Conservation (phyloP, 2,888 invertebrate species). For the Marronus borbonicus region DNA sequence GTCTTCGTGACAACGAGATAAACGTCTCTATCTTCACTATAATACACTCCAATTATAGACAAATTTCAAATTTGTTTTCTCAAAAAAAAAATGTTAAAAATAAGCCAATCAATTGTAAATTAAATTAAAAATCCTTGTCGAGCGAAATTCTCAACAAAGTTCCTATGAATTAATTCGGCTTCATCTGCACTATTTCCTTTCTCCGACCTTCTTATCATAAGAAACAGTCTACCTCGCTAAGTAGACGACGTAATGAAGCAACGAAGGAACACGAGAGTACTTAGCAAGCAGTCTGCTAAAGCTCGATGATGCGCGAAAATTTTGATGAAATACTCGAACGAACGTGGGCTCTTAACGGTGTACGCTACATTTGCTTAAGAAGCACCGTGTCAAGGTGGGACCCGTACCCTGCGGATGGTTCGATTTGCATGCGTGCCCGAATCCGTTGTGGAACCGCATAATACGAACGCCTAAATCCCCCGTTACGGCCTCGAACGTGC, state of each 20-base stretch:
- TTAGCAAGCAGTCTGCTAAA: slow-evolving; percentile 62
- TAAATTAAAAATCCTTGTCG: no score
- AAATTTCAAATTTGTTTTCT: no score
- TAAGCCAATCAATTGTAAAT: no score
- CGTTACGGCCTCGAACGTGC: slow-evolving; percentile 39
- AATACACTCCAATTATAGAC: no score
- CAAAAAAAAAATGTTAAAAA: no score
- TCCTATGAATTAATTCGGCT: neutral
- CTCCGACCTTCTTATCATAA: neutral
- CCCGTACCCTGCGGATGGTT: slow-evolving; percentile 61
- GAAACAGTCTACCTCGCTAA: slow-evolving; percentile 14
- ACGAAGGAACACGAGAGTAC: slow-evolving; percentile 54
- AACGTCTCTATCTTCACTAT: no score
- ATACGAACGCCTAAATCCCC: slow-evolving; percentile 30
- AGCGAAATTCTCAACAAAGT: neutral
- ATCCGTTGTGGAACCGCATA: slow-evolving; percentile 60
- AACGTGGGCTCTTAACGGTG: slow-evolving; percentile 61
- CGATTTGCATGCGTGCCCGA: slow-evolving; percentile 64
- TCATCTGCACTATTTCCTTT: neutral
- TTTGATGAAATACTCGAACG: slow-evolving; percentile 64
- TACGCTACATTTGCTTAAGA: slow-evolving; percentile 67
- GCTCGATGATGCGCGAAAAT: slow-evolving; percentile 62
- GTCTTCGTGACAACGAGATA: no score
- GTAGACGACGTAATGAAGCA: slow-evolving; percentile 20
- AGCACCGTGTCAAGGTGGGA: slow-evolving; percentile 63